A percentile compares a stretch with the other conserved stretches of the same genome.
Evolutionary conservation across 2,113 vertebrate genomes (phyloP).

Genomic region (Takifugu flavidus): DNA sequence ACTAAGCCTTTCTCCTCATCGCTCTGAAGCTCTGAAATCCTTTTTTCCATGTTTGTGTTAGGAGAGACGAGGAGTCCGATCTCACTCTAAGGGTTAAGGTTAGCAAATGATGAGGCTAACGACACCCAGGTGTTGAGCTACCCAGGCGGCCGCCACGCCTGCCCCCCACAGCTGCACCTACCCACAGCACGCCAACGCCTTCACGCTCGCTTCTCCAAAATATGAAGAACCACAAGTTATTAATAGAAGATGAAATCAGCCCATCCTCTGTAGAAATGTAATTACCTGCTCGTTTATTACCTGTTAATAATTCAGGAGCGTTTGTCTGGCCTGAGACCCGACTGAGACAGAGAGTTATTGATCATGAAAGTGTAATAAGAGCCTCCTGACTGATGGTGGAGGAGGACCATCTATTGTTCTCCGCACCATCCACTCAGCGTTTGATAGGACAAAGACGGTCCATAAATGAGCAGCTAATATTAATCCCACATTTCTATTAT

Average conservation of each 20-base stretch:
- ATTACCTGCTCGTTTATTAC: slow-evolving; percentile 60
- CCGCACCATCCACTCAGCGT: slow-evolving; percentile 3
- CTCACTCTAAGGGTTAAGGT: too few species aligned
- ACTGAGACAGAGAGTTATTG: slow-evolving; percentile 41
- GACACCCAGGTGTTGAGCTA: too few species aligned
- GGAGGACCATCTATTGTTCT: slow-evolving; percentile 20
- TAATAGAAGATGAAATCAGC: slow-evolving; percentile 38
- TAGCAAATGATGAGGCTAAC: too few species aligned
- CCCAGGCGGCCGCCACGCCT: too few species aligned
- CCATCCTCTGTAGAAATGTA: slow-evolving; percentile 38
- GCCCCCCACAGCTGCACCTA: too few species aligned
- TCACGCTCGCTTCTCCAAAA: not conserved
- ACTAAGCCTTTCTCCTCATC: not conserved
- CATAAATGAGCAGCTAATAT: slow-evolving; percentile 3
- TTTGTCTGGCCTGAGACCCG: slow-evolving; percentile 33
- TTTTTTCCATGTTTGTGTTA: not conserved
- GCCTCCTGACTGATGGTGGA: slow-evolving; percentile 28
- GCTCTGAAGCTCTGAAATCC: not conserved
- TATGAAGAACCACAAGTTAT: slow-evolving; percentile 21
- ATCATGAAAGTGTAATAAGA: slow-evolving; percentile 47
- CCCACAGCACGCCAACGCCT: too few species aligned
- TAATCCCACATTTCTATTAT: not conserved
- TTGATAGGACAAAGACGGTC: slow-evolving; percentile 2
- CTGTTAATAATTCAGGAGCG: slow-evolving; percentile 57
- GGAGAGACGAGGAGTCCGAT: too few species aligned